Evolutionary conservation across 30 jellyfish, hydroid and myxozoan species (phyloP).

Genomic region (Chironex yamaguchii): DNA sequence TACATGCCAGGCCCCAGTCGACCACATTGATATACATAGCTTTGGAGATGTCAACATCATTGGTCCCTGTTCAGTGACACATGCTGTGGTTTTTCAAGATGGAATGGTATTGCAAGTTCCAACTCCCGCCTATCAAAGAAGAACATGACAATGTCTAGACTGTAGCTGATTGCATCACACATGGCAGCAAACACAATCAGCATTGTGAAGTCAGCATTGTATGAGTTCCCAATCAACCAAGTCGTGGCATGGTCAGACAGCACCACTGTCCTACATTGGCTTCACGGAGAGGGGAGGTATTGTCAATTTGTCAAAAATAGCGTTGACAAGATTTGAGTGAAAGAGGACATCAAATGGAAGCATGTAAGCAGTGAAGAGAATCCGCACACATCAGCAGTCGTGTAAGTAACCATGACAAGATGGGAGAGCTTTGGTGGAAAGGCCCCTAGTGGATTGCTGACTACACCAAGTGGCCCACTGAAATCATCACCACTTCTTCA

Average conservation of each 20-base stretch:
- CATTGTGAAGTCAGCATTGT: conserved; percentile 34
- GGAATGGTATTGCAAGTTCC: conserved; percentile 43
- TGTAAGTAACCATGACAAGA: too few species aligned
- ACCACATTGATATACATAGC: conserved; percentile 64
- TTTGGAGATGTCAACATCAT: conserved; percentile 71
- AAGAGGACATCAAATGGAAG: too few species aligned
- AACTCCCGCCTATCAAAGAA: conserved; percentile 67
- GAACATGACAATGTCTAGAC: conserved; percentile 76
- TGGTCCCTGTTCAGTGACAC: conserved; percentile 66
- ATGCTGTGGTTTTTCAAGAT: conserved; percentile 72
- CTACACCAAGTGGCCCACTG: too few species aligned
- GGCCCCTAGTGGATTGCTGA: too few species aligned
- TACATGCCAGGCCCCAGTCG: background rate
- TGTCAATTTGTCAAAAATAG: too few species aligned
- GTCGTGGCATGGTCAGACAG: conserved; percentile 65
- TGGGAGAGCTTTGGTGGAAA: too few species aligned
- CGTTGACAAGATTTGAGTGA: too few species aligned
- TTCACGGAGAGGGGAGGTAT: too few species aligned
- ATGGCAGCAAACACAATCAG: conserved; percentile 46
- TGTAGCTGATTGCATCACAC: conserved; percentile 77
- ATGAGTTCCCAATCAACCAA: conserved; percentile 3
- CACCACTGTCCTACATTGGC: conserved; percentile 67
- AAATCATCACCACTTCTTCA: too few species aligned
- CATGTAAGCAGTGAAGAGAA: too few species aligned
- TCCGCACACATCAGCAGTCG: too few species aligned